Evolutionary conservation across 2,888 invertebrate species (phyloP).

Genomic region (Pachycephus smyrnensis): DNA sequence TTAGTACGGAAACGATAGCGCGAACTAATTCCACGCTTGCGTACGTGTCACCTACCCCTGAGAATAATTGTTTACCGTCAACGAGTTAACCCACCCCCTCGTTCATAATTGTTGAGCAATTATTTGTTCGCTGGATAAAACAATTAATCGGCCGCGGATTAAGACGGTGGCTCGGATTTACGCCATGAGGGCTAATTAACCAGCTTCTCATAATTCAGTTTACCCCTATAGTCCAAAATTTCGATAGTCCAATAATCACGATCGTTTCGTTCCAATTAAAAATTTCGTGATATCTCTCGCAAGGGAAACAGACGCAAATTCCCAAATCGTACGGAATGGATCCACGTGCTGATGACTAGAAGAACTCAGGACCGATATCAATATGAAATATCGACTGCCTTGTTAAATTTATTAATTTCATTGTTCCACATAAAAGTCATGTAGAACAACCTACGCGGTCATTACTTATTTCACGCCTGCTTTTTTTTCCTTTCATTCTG

Average conservation of each 20-base stretch:
- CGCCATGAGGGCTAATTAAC: neutral
- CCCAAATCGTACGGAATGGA: too few species aligned
- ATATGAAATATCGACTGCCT: too few species aligned
- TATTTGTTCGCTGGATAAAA: neutral
- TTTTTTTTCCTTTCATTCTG: neutral
- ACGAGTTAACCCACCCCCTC: neutral
- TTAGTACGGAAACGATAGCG: neutral
- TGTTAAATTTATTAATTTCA: too few species aligned
- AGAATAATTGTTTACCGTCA: neutral
- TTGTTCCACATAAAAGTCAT: neutral
- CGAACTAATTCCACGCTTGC: neutral
- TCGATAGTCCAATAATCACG: too few species aligned
- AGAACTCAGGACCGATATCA: too few species aligned
- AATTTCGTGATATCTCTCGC: too few species aligned
- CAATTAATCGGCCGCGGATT: neutral
- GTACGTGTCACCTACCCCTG: neutral
- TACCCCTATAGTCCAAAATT: neutral
- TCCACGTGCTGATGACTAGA: too few species aligned
- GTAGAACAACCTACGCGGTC: neutral
- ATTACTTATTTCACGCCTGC: neutral
- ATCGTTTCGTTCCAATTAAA: too few species aligned
- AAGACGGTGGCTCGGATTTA: neutral
- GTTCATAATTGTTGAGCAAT: neutral
- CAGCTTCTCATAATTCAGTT: neutral
- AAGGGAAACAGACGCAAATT: too few species aligned